Percentiles rank a stretch among this genome's conserved stretches.
Conservation (phyloP, 2,113 vertebrate species). For the Nibea albiflora region DNA sequence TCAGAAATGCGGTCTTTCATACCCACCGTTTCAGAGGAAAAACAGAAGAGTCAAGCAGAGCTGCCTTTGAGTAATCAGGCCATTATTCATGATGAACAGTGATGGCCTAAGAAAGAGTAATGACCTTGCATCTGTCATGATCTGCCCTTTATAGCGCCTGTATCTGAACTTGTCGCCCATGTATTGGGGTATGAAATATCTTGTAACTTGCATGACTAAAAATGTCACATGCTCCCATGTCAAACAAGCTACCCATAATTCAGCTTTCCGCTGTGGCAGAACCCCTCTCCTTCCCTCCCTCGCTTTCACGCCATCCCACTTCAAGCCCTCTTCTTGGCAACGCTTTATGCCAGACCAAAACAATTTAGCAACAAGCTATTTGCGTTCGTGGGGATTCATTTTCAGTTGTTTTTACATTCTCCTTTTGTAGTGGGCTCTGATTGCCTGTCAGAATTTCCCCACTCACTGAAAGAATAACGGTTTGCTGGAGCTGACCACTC, state of each 20-base stretch:
- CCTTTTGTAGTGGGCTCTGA: slow-evolving; percentile 69
- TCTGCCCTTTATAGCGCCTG: background rate
- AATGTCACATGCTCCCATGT: slow-evolving; percentile 17
- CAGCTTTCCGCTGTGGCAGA: slow-evolving; percentile 38
- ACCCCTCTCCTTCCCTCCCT: slow-evolving; percentile 31
- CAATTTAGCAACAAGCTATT: slow-evolving; percentile 75
- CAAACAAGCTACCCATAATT: slow-evolving; percentile 47
- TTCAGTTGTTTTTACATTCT: slow-evolving; percentile 73
- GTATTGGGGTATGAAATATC: slow-evolving; percentile 15
- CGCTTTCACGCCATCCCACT: slow-evolving; percentile 65
- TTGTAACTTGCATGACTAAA: slow-evolving; percentile 9
- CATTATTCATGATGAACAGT: slow-evolving; percentile 10
- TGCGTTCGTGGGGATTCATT: slow-evolving; percentile 67
- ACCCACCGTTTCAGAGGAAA: slow-evolving; percentile 7
- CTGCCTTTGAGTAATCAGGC: background rate
- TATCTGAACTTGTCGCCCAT: slow-evolving; percentile 10
- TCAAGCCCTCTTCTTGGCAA: slow-evolving; percentile 67
- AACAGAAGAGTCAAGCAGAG: background rate
- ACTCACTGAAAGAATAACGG: slow-evolving; percentile 36
- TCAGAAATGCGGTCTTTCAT: background rate
- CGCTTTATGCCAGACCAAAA: slow-evolving; percentile 69
- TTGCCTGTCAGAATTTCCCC: slow-evolving; percentile 69
- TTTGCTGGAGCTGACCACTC: slow-evolving; percentile 50
- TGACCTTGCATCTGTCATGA: slow-evolving; percentile 19
- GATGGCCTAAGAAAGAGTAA: slow-evolving; percentile 13